Conservation (phyloP, 2,113 vertebrate genomes). For the Balaeniceps rex region DNA sequence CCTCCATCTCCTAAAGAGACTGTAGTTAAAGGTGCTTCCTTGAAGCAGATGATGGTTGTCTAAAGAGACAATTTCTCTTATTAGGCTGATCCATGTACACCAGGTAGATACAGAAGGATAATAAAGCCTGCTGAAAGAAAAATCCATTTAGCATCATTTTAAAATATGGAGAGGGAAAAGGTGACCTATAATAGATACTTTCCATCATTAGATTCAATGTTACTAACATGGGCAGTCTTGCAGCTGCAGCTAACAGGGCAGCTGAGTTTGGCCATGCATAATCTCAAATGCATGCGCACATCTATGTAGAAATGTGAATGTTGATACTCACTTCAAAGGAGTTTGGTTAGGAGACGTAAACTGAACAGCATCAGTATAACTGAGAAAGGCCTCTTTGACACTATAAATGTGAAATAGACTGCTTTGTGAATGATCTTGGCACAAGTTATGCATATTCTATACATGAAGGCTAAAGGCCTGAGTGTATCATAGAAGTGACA, state of each 20-base stretch:
- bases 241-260: background rate
- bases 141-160: background rate
- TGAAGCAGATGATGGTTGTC: background rate
- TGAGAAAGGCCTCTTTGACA: constrained; percentile 6
- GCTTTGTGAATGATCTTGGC: constrained; percentile 21
- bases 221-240: background rate
- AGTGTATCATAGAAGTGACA: background rate
- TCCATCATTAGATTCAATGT: background rate
- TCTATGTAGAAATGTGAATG: background rate
- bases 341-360: background rate
- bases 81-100: background rate
- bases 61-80: background rate
- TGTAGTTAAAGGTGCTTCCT: background rate
- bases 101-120: background rate
- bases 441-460: background rate
- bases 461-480: background rate
- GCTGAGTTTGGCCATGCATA: fast-evolving
- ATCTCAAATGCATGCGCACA: background rate
- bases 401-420: constrained; percentile 31
- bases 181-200: background rate
- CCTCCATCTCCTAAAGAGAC: background rate
- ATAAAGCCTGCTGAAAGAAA: background rate
- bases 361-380: background rate
- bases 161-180: background rate
- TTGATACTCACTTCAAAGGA: background rate